Base-by-base conservation (phyloP, 2,113 vertebrate genomes). In the Capreolus pygargus region DNA sequence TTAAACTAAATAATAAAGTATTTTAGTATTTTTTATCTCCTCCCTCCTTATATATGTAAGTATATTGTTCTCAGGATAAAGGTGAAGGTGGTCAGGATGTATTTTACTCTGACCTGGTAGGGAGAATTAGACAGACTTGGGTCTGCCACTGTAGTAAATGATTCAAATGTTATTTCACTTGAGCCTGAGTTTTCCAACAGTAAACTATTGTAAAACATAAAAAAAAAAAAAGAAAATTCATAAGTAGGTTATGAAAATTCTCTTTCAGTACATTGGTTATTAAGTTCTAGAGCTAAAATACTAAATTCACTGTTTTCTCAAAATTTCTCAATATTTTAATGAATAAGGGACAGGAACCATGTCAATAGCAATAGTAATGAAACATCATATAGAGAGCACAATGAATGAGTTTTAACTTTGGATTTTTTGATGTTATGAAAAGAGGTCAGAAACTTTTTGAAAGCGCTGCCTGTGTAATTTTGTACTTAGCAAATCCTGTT, bases 161-260 rank as follows among this genome's bases (percentile, higher is more conserved):
- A 67, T 57, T 61, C 45, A 19, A 57, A 14, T 7, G 2, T 50
- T 83, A 57, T 85, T 92, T 84, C 27, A 39, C 14, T 17, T 47
- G 7, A 10, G 27, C 36, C 19, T 7, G 8, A 55, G 61, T 70
- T 57, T 64, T 76, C 14, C n/a, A 50, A 28, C 21, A 83, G 5
- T 57, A n/a, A 87, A 95, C 17, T 83, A 2, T 43, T 82, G 2
- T 25, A 45, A 90, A 86, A 33, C 19, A 58, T 50, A n/a, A n/a
- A n/a, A n/a, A n/a, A n/a, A n/a, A n/a, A n/a, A n/a, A n/a, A 70
- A 85, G 23, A 92, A 94, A 94, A 97, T 88, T 95, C 17, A 21
- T 58, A 89, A 89, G 23, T 55, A 60, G 54, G 86, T 96, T 83
- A 50, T 89, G 39, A 78, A 96, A 94, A 90, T 78, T 90, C 82